Evolutionary conservation across 2,888 invertebrate species (phyloP), one percentile per base, ranked within the genome.

Genomic region (Plagodis pulveraria): DNA sequence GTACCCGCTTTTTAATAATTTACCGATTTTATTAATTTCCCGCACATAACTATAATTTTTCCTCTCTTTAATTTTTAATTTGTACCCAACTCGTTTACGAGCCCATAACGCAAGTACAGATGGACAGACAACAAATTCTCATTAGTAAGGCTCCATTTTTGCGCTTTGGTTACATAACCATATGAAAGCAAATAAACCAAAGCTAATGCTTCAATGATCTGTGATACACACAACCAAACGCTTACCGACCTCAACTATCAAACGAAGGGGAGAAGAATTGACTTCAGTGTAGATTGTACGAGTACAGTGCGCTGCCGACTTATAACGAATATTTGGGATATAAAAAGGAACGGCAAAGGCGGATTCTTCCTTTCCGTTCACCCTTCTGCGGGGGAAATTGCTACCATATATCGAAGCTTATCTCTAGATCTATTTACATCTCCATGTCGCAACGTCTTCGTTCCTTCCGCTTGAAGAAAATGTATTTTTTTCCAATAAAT

Each of bases 371-470:
- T 82, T 84, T 81, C 85, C 84, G 83, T 83, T 87, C 83, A 77
- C 84, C 85, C 86, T 83, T 83, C 74, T 71, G 71, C 67, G 66
- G 71, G 81, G 88, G 87, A 88, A 89, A 90, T 90, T 87, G 89
- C 84, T 72, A 73, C 86, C 83, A 86, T 89, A 89, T 85, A 87
- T 89, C 75, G 86, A 76, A 76, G 77, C 83, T 89, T 89, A 89
- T 90, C 89, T 86, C 53, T 60, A 77, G 79, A 88, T 88, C 86
- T 86, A 84, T 88, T 86, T 86, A 87, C 86, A 84, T 86, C 78
- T 80, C 54, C 71, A 74, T 76, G 83, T 76, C 76, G 72, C 77
- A 67, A 78, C 67, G 73, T 73, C 59, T 72, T 71, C 71, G 70
- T 78, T 80, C 69, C 75, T 80, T 78, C 78, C 65, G 62, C 44